Evolutionary conservation across 2,888 invertebrate genomes (phyloP), one percentile per base, ranked within the genome.

Genomic region (Parthenolecanium corni): DNA sequence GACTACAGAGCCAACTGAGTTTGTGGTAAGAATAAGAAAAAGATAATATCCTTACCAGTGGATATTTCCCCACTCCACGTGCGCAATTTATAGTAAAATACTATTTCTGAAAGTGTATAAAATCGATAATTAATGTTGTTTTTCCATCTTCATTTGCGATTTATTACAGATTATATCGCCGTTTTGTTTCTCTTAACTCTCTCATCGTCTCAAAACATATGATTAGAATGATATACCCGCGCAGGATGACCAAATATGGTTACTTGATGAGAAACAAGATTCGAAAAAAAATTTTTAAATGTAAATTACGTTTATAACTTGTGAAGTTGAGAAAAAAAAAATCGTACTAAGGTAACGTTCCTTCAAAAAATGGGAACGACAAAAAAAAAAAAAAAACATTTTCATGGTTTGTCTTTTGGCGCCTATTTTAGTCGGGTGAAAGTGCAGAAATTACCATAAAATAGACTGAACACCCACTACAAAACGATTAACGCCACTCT

Each of bases 391-490:
- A 36, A 23, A 47, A 47, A 47, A 54, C 14, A 21, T 16, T 20
- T 23, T 24, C 6, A 46, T 36, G 57, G 24, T 44, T 56, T 20
- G 25, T 57, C 44, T 57, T 56, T 57, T 46, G 57, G 57, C 57
- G 47, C 57, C 47, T 57, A 44, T 57, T 57, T 57, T 46, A 31
- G 21, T 47, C 46, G 47, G 44, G 57, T 46, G 46, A 57, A 46
- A 25, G 36, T 46, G 46, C 47, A 54, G 20, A 47, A 57, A 57
- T 57, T 57, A 57, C 40, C 57, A 57, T 57, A 57, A 57, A 57
- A 57, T 57, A 47, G 57, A 47, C 57, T 24, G 16, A 46, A 57
- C 57, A 57, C 57, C 57, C 47, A 57, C 57, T 46, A 25, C n/a
- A 18, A 16, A 23, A 31, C 52, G 25, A 31, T 20, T 20, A 36